Evolutionary conservation across 1,140 invertebrate genomes (phyloP).

Genomic region (Bombus affinis): DNA sequence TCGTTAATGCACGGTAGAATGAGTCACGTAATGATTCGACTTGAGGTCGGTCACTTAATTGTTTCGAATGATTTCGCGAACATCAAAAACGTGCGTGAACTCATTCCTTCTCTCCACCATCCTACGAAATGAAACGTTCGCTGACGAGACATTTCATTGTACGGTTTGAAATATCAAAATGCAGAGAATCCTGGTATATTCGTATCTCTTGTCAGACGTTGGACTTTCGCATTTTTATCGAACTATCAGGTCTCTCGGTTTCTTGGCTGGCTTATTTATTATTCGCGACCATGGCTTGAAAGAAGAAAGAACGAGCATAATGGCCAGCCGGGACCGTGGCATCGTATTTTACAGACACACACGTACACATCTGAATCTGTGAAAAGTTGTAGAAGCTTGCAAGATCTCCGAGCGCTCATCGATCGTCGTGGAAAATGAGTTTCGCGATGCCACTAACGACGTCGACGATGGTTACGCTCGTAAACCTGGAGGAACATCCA

Average conservation of each 20-base stretch:
- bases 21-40: slow-evolving; percentile 26
- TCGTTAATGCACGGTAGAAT: slow-evolving; percentile 18
- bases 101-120: too few relatives aligned
- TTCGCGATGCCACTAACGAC: slow-evolving; percentile 31
- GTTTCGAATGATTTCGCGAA: slow-evolving; percentile 16
- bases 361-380: background rate
- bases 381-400: background rate
- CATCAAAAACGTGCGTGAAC: background rate
- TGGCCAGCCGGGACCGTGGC: background rate
- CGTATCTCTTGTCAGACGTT: too few relatives aligned
- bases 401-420: slow-evolving; percentile 27
- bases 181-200: too few relatives aligned
- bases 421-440: slow-evolving; percentile 44
- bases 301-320: background rate
- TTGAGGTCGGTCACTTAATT: slow-evolving; percentile 16
- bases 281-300: background rate
- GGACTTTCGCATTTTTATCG: background rate
- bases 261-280: background rate
- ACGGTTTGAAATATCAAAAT: too few relatives aligned
- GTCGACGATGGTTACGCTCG: slow-evolving; percentile 2
- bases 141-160: too few relatives aligned
- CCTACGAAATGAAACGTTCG: too few relatives aligned
- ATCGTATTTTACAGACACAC: slow-evolving; percentile 14
- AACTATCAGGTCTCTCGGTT: background rate
- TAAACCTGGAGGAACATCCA: background rate